Base-by-base conservation (phyloP, 2,113 vertebrate genomes). In the Bufo bufo region DNA sequence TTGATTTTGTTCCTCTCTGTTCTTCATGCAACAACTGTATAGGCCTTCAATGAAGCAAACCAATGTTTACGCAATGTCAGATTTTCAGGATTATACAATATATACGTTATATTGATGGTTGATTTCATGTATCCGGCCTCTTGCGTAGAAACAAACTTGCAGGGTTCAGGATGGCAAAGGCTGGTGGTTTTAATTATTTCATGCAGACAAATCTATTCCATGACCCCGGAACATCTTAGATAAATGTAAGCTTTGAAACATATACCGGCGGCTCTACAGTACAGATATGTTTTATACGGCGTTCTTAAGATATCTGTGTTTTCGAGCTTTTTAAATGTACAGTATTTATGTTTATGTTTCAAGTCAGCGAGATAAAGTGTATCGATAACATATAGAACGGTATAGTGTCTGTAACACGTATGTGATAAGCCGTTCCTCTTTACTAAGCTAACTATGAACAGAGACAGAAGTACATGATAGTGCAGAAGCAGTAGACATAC, bases 191-290 rank as follows among this genome's bases (percentile, higher is more conserved):
- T 2, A 47, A 82, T 82, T 45, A 47, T 82, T 45, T 61, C 78
- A 10, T 59, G 23, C 14, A 79, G 56, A 63, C 79, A 82, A 83
- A 20, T 45, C 17, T 13, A 66, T 50, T 63, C 66, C 81, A 50
- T 52, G 12, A 69, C 20, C n/a, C 65, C n/a, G 49, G 52, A 63
- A 49, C 59, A 49, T 82, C 17, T 81, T 65, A 83, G 56, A 83
- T 45, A 69, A 83, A 83, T 33, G 63, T 69, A 83, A 83, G 69
- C 82, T 69, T 69, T 66, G 61, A 33, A 23, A 82, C 17, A 13
- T 59, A 59, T 59, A 59, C 19, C 16, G 78, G 43, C 72, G 14
- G 2, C 17, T 63, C 3, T 59, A 12, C 50, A 23, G n/a, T 52
- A 11, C 13, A 4, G 47, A 47, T 10, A 45, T 63, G 12, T 20